These are phyloP conservation scores for Arion vulgaris DNA, from an alignment of 1,140 invertebrate species.

Conservation along the genomic window DNA sequence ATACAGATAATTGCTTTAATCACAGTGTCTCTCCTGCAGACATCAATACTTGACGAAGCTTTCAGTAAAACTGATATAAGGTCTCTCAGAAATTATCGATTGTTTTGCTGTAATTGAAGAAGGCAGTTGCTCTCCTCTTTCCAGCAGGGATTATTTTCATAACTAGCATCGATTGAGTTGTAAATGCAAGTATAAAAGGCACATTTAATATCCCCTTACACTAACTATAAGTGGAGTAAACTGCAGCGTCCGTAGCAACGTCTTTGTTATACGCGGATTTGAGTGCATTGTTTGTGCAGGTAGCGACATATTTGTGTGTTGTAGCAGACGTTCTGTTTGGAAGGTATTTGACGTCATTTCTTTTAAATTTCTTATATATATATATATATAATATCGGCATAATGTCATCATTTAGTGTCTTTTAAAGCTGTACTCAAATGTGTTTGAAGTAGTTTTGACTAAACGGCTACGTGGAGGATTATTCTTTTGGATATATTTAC, in stretches of 20 bases:
- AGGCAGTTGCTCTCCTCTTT: not conserved
- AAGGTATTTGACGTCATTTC: not conserved
- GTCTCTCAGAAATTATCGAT: not conserved
- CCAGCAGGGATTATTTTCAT: not conserved
- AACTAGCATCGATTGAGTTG: not conserved
- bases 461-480: no score
- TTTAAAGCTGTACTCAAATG: no score
- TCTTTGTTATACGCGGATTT: not conserved
- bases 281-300: not conserved
- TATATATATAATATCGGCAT: no score
- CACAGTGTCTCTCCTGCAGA: not conserved
- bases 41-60: not conserved
- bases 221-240: not conserved
- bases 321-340: not conserved
- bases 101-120: not conserved
- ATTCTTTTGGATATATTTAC: no score
- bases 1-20: not conserved
- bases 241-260: not conserved
- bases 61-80: not conserved
- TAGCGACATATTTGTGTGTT: not conserved
- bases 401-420: no score
- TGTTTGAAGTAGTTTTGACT: no score
- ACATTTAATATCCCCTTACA: constrained; percentile 5
- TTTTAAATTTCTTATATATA: not conserved
- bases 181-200: not conserved